Base-by-base conservation (phyloP, 1,140 invertebrate genomes). In the Caenorhabditis inopinata region DNA sequence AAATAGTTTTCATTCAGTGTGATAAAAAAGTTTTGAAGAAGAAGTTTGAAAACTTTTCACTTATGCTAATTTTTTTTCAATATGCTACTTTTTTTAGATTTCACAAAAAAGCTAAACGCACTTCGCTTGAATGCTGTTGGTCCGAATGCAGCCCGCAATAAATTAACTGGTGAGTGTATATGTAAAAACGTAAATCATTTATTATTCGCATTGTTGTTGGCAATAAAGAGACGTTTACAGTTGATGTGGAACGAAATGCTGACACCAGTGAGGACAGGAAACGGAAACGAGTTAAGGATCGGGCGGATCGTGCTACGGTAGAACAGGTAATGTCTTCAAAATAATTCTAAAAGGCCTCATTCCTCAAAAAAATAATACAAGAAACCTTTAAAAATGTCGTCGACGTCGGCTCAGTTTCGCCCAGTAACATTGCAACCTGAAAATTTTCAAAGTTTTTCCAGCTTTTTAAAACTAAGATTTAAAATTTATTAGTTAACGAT, bases 291-390 rank as follows among this genome's bases (percentile, higher is more conserved):
- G 91, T 91, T 0, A 96, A 95, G 88, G 97, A 99, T 87, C 98
- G 98, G 89, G 92, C 94, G 85, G 96, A 98, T 90, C 91, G 96
- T 77, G 96, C 96, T 0, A 98, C 96, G 0, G 94, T 93, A 6
- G 96, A 98, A 89, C 94, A 96, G 90, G 5, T 96, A 98, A 89
- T 9, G 9, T 76, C 7, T 68, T 27, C 18, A 0, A 29, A 29
- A 23, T n/a, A 77, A 42, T n/a, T n/a, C 23, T 2, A 29, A 27
- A 2, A 76, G 21, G 75, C 51, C 53, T 23, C 11, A 21, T n/a
- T 21, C 9, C 1, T 1, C 29, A 74, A 12, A 12, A 74, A 27
- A 11, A 74, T 74, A 47, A n/a, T n/a, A n/a, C n/a, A n/a, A n/a
- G n/a, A n/a, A n/a, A n/a, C n/a, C n/a, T n/a, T n/a, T n/a, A n/a